Conservation (phyloP, 2,888 invertebrate species). For the Perithous albicinctus region DNA sequence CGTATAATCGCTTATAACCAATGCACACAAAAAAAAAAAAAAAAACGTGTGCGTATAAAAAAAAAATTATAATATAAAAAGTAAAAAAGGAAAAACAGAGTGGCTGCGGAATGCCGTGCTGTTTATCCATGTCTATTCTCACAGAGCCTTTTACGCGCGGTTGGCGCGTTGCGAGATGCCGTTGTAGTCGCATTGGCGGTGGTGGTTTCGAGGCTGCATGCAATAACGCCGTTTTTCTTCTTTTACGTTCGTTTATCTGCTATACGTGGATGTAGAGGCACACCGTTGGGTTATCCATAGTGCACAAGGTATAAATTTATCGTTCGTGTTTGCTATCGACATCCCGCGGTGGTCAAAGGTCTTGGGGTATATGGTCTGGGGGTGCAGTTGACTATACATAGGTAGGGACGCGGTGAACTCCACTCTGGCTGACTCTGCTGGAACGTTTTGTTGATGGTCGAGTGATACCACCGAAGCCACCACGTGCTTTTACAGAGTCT, state of each 20-base stretch:
- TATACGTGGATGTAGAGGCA: conserved; percentile 8
- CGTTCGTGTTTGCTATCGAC: conserved; percentile 75
- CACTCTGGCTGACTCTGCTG: neutral
- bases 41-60: too few relatives aligned
- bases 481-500: conserved; percentile 20
- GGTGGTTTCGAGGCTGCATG: conserved; percentile 38
- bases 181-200: neutral
- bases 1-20: neutral
- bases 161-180: neutral
- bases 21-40: neutral
- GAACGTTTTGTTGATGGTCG: conserved; percentile 32
- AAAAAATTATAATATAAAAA: neutral
- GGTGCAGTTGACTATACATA: neutral
- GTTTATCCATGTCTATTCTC: neutral
- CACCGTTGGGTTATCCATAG: neutral
- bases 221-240: conserved; percentile 70
- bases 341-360: conserved; percentile 71
- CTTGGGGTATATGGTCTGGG: conserved; percentile 48
- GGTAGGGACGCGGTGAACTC: neutral
- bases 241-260: conserved; percentile 73
- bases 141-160: neutral
- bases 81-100: neutral
- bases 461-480: conserved; percentile 28
- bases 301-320: conserved; percentile 71
- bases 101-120: neutral